These are phyloP conservation scores for Enteromius treurensis DNA, from an alignment of 2,797 vertebrate genomes.

Conservation along the genomic window DNA sequence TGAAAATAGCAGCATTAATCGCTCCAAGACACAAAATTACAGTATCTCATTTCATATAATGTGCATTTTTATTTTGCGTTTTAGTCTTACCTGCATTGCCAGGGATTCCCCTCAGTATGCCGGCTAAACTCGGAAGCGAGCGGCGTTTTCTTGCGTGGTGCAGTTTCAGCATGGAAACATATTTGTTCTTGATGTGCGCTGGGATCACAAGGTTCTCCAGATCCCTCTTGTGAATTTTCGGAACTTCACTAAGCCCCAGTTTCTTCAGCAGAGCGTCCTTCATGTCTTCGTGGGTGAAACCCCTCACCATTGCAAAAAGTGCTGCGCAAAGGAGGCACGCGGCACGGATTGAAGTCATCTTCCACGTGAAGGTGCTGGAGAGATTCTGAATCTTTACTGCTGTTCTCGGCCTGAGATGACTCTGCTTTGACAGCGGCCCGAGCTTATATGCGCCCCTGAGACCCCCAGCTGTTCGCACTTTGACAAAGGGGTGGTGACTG, in stretches of 20 bases:
- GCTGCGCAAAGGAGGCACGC: slow-evolving; percentile 67
- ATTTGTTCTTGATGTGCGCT: slow-evolving; percentile 82
- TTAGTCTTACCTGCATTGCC: slow-evolving; percentile 82
- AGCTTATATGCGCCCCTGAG: slow-evolving; percentile 75
- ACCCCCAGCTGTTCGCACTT: slow-evolving; percentile 78
- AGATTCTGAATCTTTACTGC: slow-evolving; percentile 38
- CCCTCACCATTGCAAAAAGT: slow-evolving; percentile 60
- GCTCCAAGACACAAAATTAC: background rate
- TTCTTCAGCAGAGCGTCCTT: slow-evolving; percentile 82
- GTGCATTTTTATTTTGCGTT: background rate
- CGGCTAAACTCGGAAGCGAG: slow-evolving; percentile 84
- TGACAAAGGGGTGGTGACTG: slow-evolving; percentile 71
- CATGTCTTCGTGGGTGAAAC: slow-evolving; percentile 81
- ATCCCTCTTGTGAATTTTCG: slow-evolving; percentile 82
- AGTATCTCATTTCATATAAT: background rate
- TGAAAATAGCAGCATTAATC: too few species aligned
- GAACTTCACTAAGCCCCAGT: slow-evolving; percentile 80
- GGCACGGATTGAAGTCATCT: slow-evolving; percentile 73
- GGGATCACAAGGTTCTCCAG: slow-evolving; percentile 85
- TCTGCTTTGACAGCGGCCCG: slow-evolving; percentile 61
- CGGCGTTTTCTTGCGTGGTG: slow-evolving; percentile 77
- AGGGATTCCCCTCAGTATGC: slow-evolving; percentile 87
- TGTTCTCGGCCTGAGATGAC: slow-evolving; percentile 58
- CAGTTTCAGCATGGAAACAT: slow-evolving; percentile 83
- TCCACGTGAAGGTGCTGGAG: slow-evolving; percentile 37